Conservation (phyloP, 2,888 invertebrate genomes). For the Petrolisthes manimaculis region DNA sequence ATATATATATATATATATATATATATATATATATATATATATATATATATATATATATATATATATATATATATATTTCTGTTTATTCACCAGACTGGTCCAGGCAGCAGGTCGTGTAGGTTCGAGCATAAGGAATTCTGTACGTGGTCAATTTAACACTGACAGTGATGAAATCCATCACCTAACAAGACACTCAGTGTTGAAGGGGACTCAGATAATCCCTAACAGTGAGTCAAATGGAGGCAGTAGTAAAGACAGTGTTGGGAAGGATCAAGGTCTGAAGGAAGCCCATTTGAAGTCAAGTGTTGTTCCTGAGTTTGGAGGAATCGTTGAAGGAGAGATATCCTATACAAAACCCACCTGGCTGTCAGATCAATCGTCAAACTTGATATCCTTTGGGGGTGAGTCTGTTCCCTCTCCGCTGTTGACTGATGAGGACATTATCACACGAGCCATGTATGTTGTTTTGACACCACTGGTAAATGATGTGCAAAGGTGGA, state of each 20-base stretch:
- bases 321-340: not conserved
- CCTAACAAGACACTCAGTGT: too few relatives aligned
- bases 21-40: too few relatives aligned
- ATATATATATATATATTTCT: too few relatives aligned
- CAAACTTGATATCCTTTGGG: too few relatives aligned
- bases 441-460: constrained; percentile 42
- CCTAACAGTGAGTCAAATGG: not conserved
- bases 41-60: too few relatives aligned
- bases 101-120: constrained; percentile 44
- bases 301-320: not conserved
- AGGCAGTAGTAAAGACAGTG: not conserved
- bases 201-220: too few relatives aligned
- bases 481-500: constrained; percentile 20
- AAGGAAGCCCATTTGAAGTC: not conserved
- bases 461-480: constrained; percentile 42
- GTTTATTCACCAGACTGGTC: constrained; percentile 28
- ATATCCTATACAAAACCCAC: not conserved
- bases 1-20: too few relatives aligned
- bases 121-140: not conserved
- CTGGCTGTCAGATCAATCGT: not conserved
- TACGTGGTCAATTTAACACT: not conserved
- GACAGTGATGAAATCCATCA: not conserved
- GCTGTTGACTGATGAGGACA: constrained; percentile 19
- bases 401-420: too few relatives aligned
- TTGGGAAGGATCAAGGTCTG: not conserved